These are phyloP conservation scores for Ramazzottius varieornatus DNA, from an alignment of 2,888 invertebrate genomes.

Conservation along the genomic window DNA sequence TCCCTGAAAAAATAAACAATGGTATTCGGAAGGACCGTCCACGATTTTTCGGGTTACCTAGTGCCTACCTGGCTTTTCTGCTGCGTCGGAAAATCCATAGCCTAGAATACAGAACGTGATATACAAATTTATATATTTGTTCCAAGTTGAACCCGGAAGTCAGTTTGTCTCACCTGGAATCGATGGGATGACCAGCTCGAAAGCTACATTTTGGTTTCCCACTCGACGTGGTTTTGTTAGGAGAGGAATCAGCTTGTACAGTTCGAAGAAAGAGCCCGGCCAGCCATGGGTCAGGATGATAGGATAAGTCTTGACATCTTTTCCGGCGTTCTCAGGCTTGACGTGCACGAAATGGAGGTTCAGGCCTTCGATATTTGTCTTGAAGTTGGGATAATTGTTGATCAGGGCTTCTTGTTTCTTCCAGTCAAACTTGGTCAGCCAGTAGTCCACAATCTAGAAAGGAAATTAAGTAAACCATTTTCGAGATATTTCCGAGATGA, in stretches of 20 bases:
- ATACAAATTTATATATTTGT: too few species aligned
- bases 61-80: constrained; percentile 35
- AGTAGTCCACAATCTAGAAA: constrained; percentile 36
- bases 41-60: too few species aligned
- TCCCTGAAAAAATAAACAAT: background rate
- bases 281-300: constrained; percentile 52
- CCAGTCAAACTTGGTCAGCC: constrained; percentile 45
- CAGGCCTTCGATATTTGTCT: constrained; percentile 45
- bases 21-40: too few species aligned
- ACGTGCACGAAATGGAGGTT: constrained; percentile 48
- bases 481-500: too few species aligned
- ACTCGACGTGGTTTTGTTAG: constrained; percentile 28
- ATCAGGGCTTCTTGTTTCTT: constrained; percentile 36
- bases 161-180: too few species aligned
- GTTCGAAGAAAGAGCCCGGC: constrained; percentile 57
- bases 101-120: too few species aligned
- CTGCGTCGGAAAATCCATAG: constrained; percentile 29
- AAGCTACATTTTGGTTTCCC: background rate
- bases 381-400: constrained; percentile 46
- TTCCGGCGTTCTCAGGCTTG: constrained; percentile 27
- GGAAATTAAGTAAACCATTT: too few species aligned
- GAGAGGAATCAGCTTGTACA: constrained; percentile 34
- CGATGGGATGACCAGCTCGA: constrained; percentile 23
- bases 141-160: too few species aligned
- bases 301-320: constrained; percentile 30